A percentile compares a stretch with the other conserved stretches of the same genome.
Evolutionary conservation across 2,888 invertebrate genomes (phyloP).

Genomic region (Agrotis clavis): DNA sequence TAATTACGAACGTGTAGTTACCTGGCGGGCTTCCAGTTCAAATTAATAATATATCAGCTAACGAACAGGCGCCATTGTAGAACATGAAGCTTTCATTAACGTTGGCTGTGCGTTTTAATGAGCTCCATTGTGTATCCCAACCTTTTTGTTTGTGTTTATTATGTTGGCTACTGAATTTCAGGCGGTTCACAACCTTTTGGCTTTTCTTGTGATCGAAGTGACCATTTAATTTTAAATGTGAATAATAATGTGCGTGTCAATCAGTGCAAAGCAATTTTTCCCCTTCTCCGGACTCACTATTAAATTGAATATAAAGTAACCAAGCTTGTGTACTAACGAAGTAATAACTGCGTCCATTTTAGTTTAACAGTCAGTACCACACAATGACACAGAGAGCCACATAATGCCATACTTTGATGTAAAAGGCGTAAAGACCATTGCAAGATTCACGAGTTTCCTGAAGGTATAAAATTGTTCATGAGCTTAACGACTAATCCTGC

Average conservation of each 20-base stretch:
- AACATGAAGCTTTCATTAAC: constrained; percentile 64
- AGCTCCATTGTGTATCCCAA: constrained; percentile 46
- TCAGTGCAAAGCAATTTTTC: neutral
- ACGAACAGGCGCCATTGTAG: constrained; percentile 55
- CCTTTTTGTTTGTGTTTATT: constrained; percentile 51
- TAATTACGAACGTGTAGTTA: constrained; percentile 51
- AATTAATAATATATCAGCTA: constrained; percentile 61
- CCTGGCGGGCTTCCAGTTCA: constrained; percentile 61
- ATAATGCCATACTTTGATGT: constrained; percentile 22
- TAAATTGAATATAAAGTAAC: neutral
- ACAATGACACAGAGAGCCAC: constrained; percentile 6
- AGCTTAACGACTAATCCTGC: constrained; percentile 13
- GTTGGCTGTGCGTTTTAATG: constrained; percentile 60
- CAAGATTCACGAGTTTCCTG: constrained; percentile 34
- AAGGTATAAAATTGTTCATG: constrained; percentile 27
- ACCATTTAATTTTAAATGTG: constrained; percentile 2
- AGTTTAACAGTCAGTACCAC: constrained; percentile 6
- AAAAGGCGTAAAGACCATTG: constrained; percentile 14
- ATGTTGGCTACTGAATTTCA: constrained; percentile 42
- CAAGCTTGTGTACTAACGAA: neutral
- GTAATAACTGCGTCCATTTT: neutral
- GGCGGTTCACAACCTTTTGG: constrained; percentile 22
- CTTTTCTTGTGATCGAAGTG: constrained; percentile 5
- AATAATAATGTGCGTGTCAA: too few relatives aligned
- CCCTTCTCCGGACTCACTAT: too few relatives aligned